Percentiles rank a stretch among this genome's conserved stretches.
Conservation (phyloP, 2,113 vertebrate species). For the Tyto alba region DNA sequence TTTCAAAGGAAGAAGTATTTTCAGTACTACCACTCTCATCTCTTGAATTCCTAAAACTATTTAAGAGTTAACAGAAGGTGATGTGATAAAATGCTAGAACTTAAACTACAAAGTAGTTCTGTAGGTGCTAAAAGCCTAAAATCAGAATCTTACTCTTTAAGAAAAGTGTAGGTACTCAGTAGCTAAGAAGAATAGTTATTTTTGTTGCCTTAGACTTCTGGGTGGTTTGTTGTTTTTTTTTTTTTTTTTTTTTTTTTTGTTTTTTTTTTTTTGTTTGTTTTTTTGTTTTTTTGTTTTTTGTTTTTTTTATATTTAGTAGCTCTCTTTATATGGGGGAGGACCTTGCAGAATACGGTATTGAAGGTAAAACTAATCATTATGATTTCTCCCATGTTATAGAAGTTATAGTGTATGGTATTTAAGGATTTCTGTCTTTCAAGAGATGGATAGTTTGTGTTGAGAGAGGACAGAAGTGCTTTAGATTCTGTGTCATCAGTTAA, state of each 20-base stretch:
- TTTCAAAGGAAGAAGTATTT: slow-evolving; percentile 4
- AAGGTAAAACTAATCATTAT: not conserved
- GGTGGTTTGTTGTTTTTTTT: too few species aligned
- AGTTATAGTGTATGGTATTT: not conserved
- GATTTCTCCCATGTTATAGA: not conserved
- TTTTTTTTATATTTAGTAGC: not conserved
- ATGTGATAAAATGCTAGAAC: slow-evolving; percentile 29
- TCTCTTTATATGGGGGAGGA: not conserved
- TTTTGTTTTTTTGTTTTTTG: too few species aligned
- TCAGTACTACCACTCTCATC: not conserved
- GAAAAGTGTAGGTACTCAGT: not conserved
- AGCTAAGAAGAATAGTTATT: not conserved
- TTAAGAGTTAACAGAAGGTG: slow-evolving; percentile 32
- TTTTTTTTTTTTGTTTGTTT: too few species aligned
- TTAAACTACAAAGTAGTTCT: not conserved
- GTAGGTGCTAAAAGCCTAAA: slow-evolving; percentile 50
- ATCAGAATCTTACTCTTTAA: not conserved
- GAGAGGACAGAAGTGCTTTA: not conserved
- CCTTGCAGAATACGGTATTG: not conserved
- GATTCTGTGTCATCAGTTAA: not conserved
- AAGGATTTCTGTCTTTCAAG: not conserved
- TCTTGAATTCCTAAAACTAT: slow-evolving; percentile 30
- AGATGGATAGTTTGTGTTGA: not conserved
- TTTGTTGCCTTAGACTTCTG: not conserved
- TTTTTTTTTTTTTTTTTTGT: too few species aligned